Evolutionary conservation across 2,797 vertebrate genomes (phyloP).

Genomic region (Poeciliopsis presidionis): DNA sequence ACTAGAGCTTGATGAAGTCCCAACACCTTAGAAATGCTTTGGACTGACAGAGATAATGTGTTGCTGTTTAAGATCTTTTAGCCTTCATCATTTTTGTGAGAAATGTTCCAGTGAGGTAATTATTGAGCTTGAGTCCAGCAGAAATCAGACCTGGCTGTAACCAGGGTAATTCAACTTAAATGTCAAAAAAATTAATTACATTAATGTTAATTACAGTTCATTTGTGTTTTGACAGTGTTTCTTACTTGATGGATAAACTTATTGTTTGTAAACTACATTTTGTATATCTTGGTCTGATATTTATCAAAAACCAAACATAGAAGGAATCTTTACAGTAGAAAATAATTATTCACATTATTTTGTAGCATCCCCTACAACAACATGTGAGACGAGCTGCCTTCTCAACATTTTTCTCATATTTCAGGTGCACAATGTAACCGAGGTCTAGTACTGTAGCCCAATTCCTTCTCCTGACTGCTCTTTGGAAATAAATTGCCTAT

Average conservation of each 20-base stretch:
- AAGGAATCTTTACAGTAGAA: neutral
- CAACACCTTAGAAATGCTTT: neutral
- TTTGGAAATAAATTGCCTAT: neutral
- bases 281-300: neutral
- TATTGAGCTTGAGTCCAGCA: neutral
- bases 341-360: neutral
- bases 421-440: neutral
- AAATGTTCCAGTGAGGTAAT: neutral
- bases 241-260: neutral
- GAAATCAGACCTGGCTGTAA: neutral
- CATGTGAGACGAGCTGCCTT: neutral
- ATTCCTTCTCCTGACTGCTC: neutral
- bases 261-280: neutral
- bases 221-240: neutral
- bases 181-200: neutral
- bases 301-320: neutral
- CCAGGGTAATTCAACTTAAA: neutral
- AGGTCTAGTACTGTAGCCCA: neutral
- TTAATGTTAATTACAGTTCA: neutral
- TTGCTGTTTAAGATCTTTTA: neutral
- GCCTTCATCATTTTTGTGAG: neutral
- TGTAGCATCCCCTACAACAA: neutral
- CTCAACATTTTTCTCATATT: neutral
- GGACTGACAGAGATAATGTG: neutral
- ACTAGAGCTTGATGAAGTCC: neutral